Base-by-base conservation (phyloP, 2,888 invertebrate genomes). In the Eupithecia inturbata region DNA sequence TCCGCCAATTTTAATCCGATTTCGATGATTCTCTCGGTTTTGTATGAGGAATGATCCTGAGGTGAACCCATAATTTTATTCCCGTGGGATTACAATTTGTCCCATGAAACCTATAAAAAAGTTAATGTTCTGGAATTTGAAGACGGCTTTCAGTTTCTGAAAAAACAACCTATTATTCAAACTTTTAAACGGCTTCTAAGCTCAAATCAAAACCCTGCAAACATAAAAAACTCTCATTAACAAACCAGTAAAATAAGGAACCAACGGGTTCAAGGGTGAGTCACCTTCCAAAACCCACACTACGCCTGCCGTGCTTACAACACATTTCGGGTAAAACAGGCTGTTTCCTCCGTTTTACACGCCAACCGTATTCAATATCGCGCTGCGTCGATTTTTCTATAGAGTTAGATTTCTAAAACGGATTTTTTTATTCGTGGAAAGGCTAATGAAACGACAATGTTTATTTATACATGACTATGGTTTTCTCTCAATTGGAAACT, bases 291-390 rank as follows among this genome's bases (percentile, higher is more conserved):
- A 75, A 75, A 70, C 73, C 71, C 60, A 68, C 70, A 66, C 26
- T 5, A 36, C 0, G 33, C 22, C 26, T 89, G 80, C 82, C 91
- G 88, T 90, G 91, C 82, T 85, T 82, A 82, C 76, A 77, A 73
- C 78, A 83, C 89, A 90, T 91, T 91, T 89, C 79, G 70, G 74
- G 74, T 68, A 79, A 84, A 84, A 86, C 83, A 80, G 85, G 74
- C 84, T 81, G 82, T 87, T 88, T 82, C 84, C 83, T 85, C 77
- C 84, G 82, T 82, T 87, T 86, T 82, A 88, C 91, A 90, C 89
- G 91, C 88, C 69, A 80, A 75, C 77, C 70, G 60, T 76, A 77
- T 79, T 78, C 78, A 80, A 79, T 80, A 77, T 72, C 53, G 71
- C 71, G 74, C 70, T 64, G 41, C 67, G 72, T 75, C 75, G 73